phyloP scores from a whole-genome alignment of 1,140 invertebrate genomes.

The Aleiodes sp. region DNA sequence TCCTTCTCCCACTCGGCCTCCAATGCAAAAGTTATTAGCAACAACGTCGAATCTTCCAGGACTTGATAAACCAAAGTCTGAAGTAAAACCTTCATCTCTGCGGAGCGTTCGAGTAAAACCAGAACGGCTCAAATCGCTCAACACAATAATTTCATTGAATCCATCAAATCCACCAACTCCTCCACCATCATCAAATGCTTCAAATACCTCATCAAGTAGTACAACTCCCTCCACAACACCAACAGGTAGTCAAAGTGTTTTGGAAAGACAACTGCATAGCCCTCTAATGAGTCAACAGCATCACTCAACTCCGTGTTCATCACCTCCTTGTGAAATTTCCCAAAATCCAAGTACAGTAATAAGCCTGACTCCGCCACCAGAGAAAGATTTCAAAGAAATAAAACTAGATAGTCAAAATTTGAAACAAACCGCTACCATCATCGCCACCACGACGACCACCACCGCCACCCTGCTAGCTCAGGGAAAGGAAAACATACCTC shows the following conservation, averaged over 20 bases:
- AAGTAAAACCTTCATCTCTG: constrained; percentile 67
- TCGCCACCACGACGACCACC: too few relatives aligned
- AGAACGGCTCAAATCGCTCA: constrained; percentile 65
- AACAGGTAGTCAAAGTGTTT: constrained; percentile 46
- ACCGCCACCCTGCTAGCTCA: constrained; percentile 54
- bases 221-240: constrained; percentile 51
- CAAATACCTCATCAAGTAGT: constrained; percentile 33
- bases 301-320: constrained; percentile 51
- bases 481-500: constrained; percentile 70
- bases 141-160: constrained; percentile 56
- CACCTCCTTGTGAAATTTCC: constrained; percentile 49
- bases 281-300: constrained; percentile 53
- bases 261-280: constrained; percentile 61
- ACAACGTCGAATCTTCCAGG: constrained; percentile 46
- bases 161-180: constrained; percentile 55
- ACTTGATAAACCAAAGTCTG: constrained; percentile 66
- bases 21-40: constrained; percentile 47
- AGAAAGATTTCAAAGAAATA: constrained; percentile 61
- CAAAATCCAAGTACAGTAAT: constrained; percentile 61
- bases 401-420: constrained; percentile 46
- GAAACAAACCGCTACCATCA: neutral
- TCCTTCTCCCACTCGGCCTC: constrained; percentile 46
- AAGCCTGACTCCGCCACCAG: constrained; percentile 58
- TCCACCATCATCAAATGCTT: constrained; percentile 54
- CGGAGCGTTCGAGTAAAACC: constrained; percentile 72